Percentiles rank a stretch among this genome's conserved stretches.
Evolutionary conservation across 2,113 vertebrate species (phyloP).

Genomic region (Picathartes gymnocephalus): DNA sequence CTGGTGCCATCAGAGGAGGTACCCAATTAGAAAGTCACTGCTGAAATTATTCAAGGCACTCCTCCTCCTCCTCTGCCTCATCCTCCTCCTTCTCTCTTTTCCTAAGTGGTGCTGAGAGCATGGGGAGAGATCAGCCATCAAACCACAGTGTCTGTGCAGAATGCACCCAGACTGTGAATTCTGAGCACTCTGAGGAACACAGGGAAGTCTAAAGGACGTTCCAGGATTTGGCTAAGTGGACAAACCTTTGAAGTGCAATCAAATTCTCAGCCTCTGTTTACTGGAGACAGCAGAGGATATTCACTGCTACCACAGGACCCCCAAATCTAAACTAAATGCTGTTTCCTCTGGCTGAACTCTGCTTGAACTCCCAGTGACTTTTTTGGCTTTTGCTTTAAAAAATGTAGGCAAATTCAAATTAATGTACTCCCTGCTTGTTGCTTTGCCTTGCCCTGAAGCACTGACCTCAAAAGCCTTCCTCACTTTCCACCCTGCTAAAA

Average conservation of each 20-base stretch:
- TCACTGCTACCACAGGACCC: neutral
- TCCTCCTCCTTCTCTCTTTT: neutral
- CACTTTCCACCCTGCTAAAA: neutral
- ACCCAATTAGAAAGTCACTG: neutral
- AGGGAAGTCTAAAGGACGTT: neutral
- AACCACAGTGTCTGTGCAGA: neutral
- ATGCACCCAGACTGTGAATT: neutral
- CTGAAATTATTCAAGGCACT: neutral
- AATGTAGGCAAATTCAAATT: neutral
- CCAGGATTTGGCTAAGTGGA: neutral
- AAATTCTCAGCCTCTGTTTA: neutral
- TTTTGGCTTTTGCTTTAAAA: neutral
- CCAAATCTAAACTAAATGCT: neutral
- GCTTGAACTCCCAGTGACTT: neutral
- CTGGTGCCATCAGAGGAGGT: neutral
- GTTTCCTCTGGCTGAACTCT: neutral
- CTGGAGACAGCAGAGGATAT: neutral
- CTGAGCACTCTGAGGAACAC: neutral
- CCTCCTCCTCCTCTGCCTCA: neutral
- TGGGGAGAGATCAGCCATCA: neutral
- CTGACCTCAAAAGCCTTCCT: neutral
- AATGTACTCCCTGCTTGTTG: neutral
- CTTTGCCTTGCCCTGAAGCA: neutral
- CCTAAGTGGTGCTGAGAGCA: neutral
- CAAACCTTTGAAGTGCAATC: neutral